Evolutionary conservation across 2,888 invertebrate species (phyloP).

Genomic region (Abrostola tripartita): DNA sequence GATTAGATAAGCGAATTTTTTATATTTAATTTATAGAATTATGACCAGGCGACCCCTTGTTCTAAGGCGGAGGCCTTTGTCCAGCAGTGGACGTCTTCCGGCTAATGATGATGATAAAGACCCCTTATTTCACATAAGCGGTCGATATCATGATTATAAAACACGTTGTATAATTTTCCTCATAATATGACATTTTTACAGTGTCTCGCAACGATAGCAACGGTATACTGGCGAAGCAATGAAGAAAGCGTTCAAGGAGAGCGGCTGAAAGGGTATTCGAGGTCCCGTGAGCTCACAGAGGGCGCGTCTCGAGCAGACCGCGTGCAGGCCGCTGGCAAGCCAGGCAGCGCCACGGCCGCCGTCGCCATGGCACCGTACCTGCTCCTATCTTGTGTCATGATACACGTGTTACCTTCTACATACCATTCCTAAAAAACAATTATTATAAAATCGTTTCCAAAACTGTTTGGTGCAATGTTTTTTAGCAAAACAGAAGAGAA

Average conservation of each 20-base stretch:
- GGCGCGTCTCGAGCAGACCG: conserved; percentile 91
- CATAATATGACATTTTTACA: conserved; percentile 64
- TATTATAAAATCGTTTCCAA: conserved; percentile 21
- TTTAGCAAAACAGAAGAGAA: conserved; percentile 39
- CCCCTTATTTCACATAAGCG: no score
- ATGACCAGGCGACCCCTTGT: no score
- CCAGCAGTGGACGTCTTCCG: no score
- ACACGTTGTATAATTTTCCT: neutral
- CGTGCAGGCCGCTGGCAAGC: conserved; percentile 90
- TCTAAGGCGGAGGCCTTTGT: no score
- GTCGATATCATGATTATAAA: neutral
- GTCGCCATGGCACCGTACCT: conserved; percentile 53
- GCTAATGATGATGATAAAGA: no score
- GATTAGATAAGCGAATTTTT: no score
- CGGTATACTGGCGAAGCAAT: conserved; percentile 95
- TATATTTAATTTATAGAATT: no score
- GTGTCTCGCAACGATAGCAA: conserved; percentile 96
- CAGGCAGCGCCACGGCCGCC: conserved; percentile 64
- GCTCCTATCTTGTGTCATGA: conserved; percentile 55
- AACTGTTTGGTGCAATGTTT: conserved; percentile 43
- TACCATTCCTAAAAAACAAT: conserved; percentile 46
- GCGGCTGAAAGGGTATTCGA: conserved; percentile 92
- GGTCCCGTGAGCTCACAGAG: conserved; percentile 92
- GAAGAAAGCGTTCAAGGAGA: conserved; percentile 95
- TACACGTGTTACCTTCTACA: conserved; percentile 55